phyloP scores from a whole-genome alignment of 2,888 invertebrate species.

The Orthosia gracilis region DNA sequence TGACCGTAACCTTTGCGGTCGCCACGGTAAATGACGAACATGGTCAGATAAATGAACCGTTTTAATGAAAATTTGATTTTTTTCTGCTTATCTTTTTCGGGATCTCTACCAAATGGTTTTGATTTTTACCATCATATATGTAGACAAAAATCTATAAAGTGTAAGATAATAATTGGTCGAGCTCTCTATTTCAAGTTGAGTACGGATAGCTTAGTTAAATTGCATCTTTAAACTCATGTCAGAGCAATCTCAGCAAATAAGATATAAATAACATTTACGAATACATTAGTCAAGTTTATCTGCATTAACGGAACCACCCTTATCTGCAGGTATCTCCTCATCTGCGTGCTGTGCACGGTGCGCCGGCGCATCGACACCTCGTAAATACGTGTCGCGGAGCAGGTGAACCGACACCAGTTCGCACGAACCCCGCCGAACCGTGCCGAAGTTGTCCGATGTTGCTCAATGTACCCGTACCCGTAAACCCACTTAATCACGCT shows the following conservation, averaged over 20 bases:
- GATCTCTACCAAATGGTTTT: neutral
- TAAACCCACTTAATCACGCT: slow-evolving; percentile 53
- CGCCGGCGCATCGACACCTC: slow-evolving; percentile 61
- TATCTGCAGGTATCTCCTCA: slow-evolving; percentile 49
- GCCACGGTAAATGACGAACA: slow-evolving; percentile 46
- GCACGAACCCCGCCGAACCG: slow-evolving; percentile 43
- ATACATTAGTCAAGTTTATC: slow-evolving; percentile 44
- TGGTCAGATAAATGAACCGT: slow-evolving; percentile 32
- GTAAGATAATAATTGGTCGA: neutral
- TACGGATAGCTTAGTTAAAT: slow-evolving; percentile 5
- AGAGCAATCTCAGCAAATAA: slow-evolving; percentile 23
- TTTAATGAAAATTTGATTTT: slow-evolving; percentile 13
- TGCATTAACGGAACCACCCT: slow-evolving; percentile 45
- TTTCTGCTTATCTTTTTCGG: slow-evolving; percentile 5
- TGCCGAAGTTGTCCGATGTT: slow-evolving; percentile 26
- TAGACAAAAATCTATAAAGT: neutral
- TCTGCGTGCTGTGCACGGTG: slow-evolving; percentile 54
- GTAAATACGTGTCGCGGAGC: slow-evolving; percentile 57
- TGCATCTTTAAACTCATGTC: slow-evolving; percentile 13
- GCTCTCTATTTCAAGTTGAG: neutral
- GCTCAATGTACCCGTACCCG: slow-evolving; percentile 38
- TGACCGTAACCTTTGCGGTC: slow-evolving; percentile 57
- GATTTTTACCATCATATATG: neutral
- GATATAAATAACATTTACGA: slow-evolving; percentile 23
- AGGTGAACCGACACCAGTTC: slow-evolving; percentile 52